Evolutionary conservation across 2,888 invertebrate genomes (phyloP).

Genomic region (Dugesia japonica): DNA sequence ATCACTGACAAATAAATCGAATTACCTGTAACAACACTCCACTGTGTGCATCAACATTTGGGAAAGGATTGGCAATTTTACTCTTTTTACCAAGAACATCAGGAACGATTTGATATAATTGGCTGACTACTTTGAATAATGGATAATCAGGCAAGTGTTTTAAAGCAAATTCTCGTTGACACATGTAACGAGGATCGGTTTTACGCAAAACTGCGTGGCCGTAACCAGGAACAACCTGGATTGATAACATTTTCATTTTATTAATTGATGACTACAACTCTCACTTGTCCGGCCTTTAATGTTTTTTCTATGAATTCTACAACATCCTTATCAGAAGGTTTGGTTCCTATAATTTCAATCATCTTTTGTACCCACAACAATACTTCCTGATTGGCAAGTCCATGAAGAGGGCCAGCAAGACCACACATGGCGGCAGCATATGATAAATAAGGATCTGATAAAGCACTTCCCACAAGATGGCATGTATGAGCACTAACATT

Average conservation of each 20-base stretch:
- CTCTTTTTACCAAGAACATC: constrained; percentile 76
- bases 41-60: constrained; percentile 89
- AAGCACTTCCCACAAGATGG: constrained; percentile 77
- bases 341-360: constrained; percentile 62
- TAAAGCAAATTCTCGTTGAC: constrained; percentile 79
- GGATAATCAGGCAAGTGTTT: constrained; percentile 80
- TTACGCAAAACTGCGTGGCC: constrained; percentile 86
- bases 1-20: no score
- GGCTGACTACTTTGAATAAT: constrained; percentile 72
- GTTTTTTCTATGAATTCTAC: constrained; percentile 95
- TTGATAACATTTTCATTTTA: background rate
- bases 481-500: constrained; percentile 86
- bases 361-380: constrained; percentile 81
- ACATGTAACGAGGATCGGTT: constrained; percentile 77
- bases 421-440: constrained; percentile 83
- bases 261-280: background rate
- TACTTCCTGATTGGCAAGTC: constrained; percentile 80
- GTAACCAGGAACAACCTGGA: constrained; percentile 79
- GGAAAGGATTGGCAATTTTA: constrained; percentile 94
- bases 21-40: constrained; percentile 71
- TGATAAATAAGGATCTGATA: constrained; percentile 79
- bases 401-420: constrained; percentile 81
- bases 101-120: constrained; percentile 76
- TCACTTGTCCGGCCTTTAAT: constrained; percentile 67
- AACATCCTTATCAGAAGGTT: constrained; percentile 70